These are phyloP conservation scores for Climacteris rufus DNA, from an alignment of 2,113 vertebrate species.

Conservation along the genomic window DNA sequence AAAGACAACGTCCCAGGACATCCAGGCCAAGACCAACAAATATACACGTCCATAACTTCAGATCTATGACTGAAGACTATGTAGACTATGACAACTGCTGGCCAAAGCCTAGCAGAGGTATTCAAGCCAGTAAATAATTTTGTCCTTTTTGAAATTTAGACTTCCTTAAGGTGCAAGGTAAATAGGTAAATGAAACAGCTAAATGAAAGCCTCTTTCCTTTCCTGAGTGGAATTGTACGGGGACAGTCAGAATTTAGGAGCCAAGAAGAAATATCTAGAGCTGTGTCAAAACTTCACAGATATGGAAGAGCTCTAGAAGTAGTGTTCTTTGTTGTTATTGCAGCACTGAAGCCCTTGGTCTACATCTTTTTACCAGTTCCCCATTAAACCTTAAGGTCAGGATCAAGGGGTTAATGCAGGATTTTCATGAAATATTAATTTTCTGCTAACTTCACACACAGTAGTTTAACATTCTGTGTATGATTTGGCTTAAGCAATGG, in stretches of 20 bases:
- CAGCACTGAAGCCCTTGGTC: background rate
- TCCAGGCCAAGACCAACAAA: background rate
- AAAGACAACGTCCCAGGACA: background rate
- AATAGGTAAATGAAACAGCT: background rate
- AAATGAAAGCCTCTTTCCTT: background rate
- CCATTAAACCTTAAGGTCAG: conserved; percentile 32
- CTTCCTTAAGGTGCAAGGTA: background rate
- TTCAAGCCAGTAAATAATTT: background rate
- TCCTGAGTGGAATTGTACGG: background rate
- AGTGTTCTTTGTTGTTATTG: background rate
- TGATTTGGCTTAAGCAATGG: conserved; percentile 7
- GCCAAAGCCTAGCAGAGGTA: background rate
- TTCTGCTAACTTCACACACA: conserved; percentile 36
- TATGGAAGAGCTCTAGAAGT: background rate
- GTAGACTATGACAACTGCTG: background rate
- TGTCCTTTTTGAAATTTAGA: background rate
- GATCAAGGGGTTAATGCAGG: conserved; percentile 34
- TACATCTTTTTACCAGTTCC: background rate
- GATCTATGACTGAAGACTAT: background rate
- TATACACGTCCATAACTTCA: background rate
- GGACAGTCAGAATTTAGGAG: background rate
- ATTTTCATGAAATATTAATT: conserved; percentile 61
- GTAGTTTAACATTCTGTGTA: conserved; percentile 45
- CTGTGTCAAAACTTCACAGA: background rate
- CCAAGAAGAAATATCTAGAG: background rate